Conservation (phyloP, 2,113 vertebrate genomes). For the Petroica traversi region DNA sequence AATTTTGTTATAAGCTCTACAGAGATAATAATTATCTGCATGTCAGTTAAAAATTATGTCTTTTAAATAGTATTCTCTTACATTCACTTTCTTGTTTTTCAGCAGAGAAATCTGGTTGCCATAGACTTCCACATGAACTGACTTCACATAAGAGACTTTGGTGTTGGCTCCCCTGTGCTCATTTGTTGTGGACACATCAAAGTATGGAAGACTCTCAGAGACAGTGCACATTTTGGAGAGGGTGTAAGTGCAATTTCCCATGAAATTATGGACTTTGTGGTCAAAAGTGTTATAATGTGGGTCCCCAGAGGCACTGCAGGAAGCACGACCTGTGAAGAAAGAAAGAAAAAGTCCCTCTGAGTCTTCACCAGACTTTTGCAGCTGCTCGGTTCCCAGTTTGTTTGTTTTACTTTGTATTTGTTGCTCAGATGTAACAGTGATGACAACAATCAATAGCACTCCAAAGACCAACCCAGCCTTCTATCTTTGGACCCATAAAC, state of each 20-base stretch:
- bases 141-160: conserved; percentile 83
- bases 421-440: neutral
- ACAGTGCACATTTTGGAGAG: conserved; percentile 78
- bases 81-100: conserved; percentile 83
- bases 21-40: neutral
- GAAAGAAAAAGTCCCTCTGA: neutral
- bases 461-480: neutral
- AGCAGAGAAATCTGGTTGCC: conserved; percentile 72
- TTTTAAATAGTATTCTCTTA: conserved; percentile 42
- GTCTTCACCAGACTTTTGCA: neutral
- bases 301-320: conserved; percentile 54
- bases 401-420: neutral
- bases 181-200: conserved; percentile 83
- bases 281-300: conserved; percentile 62
- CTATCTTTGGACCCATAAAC: neutral
- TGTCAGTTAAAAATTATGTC: neutral
- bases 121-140: conserved; percentile 77
- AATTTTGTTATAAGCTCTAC: neutral
- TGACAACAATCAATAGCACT: neutral
- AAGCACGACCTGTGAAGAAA: neutral
- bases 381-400: neutral
- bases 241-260: conserved; percentile 89
- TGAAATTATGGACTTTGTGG: conserved; percentile 78
- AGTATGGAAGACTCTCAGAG: conserved; percentile 73
- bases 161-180: conserved; percentile 82